These are phyloP conservation scores for Anolis sagrei DNA, from an alignment of 2,113 vertebrate species.

Conservation along the genomic window DNA sequence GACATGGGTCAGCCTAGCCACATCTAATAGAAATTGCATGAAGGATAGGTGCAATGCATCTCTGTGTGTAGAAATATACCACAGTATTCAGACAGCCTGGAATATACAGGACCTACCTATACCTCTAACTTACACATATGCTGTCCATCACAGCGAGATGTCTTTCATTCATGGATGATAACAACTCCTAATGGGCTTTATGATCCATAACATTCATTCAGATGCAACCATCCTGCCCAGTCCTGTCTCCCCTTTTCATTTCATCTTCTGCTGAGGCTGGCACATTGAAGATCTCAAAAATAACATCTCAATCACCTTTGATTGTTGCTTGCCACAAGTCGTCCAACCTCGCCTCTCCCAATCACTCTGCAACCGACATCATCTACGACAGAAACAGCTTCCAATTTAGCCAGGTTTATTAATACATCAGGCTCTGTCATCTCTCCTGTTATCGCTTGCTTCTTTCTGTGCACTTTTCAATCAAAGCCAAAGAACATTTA, in stretches of 20 bases:
- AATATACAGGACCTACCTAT: too few relatives aligned
- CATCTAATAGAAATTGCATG: too few relatives aligned
- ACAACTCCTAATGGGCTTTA: background rate
- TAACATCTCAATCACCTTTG: conserved; percentile 22
- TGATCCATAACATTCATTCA: background rate
- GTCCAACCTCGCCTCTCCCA: background rate
- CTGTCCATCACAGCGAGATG: too few relatives aligned
- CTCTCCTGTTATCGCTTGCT: conserved; percentile 6
- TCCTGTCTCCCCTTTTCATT: background rate
- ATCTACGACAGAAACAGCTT: background rate
- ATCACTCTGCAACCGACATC: conserved; percentile 24
- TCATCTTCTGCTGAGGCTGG: background rate
- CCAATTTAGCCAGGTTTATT: conserved; percentile 33
- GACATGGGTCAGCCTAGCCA: too few relatives aligned
- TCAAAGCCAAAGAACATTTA: conserved; percentile 38
- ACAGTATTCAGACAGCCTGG: too few relatives aligned
- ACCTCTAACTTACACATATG: too few relatives aligned
- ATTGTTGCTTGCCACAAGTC: conserved; percentile 2
- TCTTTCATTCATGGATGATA: background rate
- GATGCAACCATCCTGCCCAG: background rate
- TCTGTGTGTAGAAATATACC: too few relatives aligned
- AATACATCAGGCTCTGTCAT: conserved; percentile 17
- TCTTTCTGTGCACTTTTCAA: conserved; percentile 29
- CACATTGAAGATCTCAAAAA: background rate
- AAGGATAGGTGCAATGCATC: too few relatives aligned